A percentile compares a stretch with the other conserved stretches of the same genome.
Evolutionary conservation across 2,113 vertebrate species (phyloP).

Genomic region (Grus americana): DNA sequence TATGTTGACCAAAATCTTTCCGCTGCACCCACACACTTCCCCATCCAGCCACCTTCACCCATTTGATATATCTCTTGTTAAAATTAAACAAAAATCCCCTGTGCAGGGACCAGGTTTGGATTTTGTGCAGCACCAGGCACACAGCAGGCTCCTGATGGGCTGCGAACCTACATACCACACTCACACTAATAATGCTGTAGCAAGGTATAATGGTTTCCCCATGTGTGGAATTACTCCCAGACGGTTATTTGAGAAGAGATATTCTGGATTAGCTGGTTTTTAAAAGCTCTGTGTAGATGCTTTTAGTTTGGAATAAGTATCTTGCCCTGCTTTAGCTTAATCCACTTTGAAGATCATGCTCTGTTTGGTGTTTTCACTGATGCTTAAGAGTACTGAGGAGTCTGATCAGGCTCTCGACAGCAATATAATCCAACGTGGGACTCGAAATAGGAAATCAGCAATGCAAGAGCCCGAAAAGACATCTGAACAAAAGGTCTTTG

Average conservation of each 20-base stretch:
- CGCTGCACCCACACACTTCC: not conserved
- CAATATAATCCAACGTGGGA: not conserved
- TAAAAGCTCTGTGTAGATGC: constrained; percentile 20
- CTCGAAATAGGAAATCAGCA: not conserved
- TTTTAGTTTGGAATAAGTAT: constrained; percentile 45
- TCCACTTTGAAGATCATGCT: constrained; percentile 59
- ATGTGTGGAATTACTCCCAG: not conserved
- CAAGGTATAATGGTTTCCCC: not conserved
- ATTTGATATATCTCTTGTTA: not conserved
- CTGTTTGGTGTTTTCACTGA: constrained; percentile 31
- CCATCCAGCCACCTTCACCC: not conserved
- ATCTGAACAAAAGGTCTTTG: not conserved
- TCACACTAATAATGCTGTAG: not conserved
- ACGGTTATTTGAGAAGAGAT: constrained; percentile 15
- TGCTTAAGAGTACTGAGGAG: constrained; percentile 20
- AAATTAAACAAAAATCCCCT: not conserved
- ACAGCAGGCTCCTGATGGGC: not conserved
- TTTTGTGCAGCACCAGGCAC: not conserved
- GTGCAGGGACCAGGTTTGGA: not conserved
- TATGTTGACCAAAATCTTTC: not conserved
- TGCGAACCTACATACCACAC: rapidly evolving
- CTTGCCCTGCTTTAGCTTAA: constrained; percentile 51
- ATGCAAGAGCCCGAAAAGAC: not conserved
- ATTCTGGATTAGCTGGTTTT: constrained; percentile 29
- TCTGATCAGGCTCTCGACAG: not conserved